These are phyloP conservation scores for Drosophila paulistorum DNA, from an alignment of 1,140 invertebrate species.

Conservation along the genomic window DNA sequence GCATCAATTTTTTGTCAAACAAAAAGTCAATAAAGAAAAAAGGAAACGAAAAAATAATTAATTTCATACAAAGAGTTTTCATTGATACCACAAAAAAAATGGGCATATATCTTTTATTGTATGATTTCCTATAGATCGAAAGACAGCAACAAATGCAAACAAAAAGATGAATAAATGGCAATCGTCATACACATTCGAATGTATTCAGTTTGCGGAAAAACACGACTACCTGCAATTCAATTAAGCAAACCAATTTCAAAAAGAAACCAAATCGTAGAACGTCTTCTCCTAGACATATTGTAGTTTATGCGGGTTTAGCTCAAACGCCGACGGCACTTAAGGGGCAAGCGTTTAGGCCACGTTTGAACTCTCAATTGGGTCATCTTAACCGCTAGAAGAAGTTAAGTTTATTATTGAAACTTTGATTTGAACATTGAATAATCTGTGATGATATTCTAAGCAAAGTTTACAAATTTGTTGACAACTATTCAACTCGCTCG, in stretches of 20 bases:
- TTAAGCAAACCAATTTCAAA: not conserved
- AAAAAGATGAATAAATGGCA: too few relatives aligned
- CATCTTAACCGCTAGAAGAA: not conserved
- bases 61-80: not conserved
- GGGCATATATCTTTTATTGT: not conserved
- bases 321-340: not conserved
- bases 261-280: not conserved
- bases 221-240: not conserved
- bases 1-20: slow-evolving; percentile 78
- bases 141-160: not conserved
- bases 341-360: not conserved
- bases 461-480: too few relatives aligned
- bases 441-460: too few relatives aligned
- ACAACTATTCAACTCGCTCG: too few relatives aligned
- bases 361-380: not conserved
- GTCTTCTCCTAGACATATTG: not conserved
- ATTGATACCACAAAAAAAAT: not conserved
- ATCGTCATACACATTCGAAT: too few relatives aligned
- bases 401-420: too few relatives aligned
- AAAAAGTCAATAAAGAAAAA: slow-evolving; percentile 52
- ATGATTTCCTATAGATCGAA: not conserved
- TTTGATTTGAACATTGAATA: too few relatives aligned
- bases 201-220: too few relatives aligned
- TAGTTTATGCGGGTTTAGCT: not conserved
- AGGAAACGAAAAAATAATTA: slow-evolving; percentile 27